These are phyloP conservation scores for Dicyrtoma fusca DNA, from an alignment of 2,888 invertebrate genomes.

Conservation along the genomic window DNA sequence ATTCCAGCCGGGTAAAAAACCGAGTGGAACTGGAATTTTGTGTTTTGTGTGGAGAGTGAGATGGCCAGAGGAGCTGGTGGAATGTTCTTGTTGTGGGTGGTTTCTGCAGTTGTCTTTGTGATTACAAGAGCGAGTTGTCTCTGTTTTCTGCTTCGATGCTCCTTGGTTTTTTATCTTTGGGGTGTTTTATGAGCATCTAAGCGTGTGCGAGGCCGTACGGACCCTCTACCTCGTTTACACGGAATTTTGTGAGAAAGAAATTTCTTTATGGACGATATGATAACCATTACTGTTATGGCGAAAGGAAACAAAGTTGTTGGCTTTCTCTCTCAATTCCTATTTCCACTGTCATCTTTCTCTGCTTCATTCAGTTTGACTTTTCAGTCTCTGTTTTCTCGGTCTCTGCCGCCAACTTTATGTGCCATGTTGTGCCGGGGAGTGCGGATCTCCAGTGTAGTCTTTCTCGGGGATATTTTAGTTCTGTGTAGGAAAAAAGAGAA, in stretches of 20 bases:
- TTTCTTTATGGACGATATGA: no score
- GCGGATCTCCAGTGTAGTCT: not conserved
- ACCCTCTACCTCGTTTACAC: not conserved
- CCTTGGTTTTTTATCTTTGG: not conserved
- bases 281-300: not conserved
- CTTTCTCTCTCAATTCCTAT: not conserved
- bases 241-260: not conserved
- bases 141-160: conserved; percentile 18
- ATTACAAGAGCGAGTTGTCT: conserved; percentile 13
- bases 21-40: no score
- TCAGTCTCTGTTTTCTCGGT: not conserved
- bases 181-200: conserved; percentile 13
- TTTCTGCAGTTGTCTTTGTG: conserved; percentile 7
- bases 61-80: no score
- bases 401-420: not conserved
- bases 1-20: no score
- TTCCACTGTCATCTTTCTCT: not conserved
- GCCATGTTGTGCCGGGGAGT: no score
- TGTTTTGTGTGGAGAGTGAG: no score
- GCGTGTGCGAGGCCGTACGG: not conserved
- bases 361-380: not conserved
- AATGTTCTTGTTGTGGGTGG: not conserved
- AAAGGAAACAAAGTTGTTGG: conserved; percentile 18
- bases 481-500: not conserved
- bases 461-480: conserved; percentile 1